phyloP scores from a whole-genome alignment of 2,888 invertebrate genomes.

The Melieria picta region DNA sequence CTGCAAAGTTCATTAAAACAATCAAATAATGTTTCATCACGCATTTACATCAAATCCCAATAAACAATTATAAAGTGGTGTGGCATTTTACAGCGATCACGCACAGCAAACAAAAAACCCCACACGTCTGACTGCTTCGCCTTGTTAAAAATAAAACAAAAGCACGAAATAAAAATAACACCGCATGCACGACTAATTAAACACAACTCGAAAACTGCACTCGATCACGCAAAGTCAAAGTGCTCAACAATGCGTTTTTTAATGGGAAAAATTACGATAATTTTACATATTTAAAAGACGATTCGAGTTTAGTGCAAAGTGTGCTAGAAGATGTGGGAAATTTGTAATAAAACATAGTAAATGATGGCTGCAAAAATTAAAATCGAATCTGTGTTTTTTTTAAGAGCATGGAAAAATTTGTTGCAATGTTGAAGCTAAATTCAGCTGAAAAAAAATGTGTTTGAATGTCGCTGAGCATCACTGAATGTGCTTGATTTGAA shows the following conservation, averaged over 20 bases:
- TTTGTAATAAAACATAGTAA: neutral
- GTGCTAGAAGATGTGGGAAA: neutral
- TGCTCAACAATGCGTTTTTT: constrained; percentile 20
- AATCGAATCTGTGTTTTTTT: neutral
- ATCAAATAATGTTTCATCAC: neutral
- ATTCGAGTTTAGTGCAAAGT: neutral
- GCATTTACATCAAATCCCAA: neutral
- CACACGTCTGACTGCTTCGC: no score
- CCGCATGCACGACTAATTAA: neutral
- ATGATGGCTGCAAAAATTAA: neutral
- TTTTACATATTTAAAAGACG: neutral
- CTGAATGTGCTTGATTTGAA: no score
- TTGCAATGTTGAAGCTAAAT: constrained; percentile 2
- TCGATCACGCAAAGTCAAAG: constrained; percentile 43
- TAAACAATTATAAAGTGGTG: constrained; percentile 13
- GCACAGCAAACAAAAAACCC: neutral
- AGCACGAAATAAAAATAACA: neutral
- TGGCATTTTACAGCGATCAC: neutral
- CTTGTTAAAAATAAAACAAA: constrained; percentile 11
- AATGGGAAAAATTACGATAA: neutral
- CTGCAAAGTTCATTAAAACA: constrained; percentile 3
- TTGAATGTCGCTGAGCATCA: no score
- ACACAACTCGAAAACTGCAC: constrained; percentile 37
- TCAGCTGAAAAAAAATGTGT: neutral
- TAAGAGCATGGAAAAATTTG: neutral